A percentile compares a stretch with the other conserved stretches of the same genome.
These are phyloP conservation scores for Pseudomugil gertrudae DNA, from an alignment of 2,797 vertebrate genomes.

Conservation along the genomic window DNA sequence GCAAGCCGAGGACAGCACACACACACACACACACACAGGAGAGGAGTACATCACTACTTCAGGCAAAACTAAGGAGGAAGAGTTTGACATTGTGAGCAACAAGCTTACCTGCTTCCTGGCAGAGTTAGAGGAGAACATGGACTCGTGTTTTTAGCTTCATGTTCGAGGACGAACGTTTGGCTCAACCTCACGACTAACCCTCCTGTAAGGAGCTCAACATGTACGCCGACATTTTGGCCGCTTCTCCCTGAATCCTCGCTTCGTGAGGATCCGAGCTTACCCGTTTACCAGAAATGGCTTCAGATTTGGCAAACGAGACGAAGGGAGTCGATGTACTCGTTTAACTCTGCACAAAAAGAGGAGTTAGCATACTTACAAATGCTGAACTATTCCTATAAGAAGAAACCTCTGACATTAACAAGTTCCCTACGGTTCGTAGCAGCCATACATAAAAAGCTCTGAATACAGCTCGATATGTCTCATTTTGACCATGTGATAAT, in stretches of 20 bases:
- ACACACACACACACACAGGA: slow-evolving; percentile 4
- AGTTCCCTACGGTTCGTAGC: slow-evolving; percentile 51
- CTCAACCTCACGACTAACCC: no score
- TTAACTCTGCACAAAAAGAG: not conserved
- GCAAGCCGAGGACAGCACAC: slow-evolving; percentile 33
- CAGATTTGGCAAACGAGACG: not conserved
- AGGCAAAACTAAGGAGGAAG: slow-evolving; percentile 17
- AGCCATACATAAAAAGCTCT: slow-evolving; percentile 62
- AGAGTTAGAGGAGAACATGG: slow-evolving; percentile 5
- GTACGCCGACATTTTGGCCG: not conserved
- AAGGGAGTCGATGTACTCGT: not conserved
- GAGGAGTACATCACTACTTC: slow-evolving; percentile 10
- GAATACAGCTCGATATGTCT: slow-evolving; percentile 67
- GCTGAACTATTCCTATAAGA: slow-evolving; percentile 29
- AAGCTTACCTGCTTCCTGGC: not conserved
- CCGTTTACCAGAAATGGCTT: not conserved
- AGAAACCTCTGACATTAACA: slow-evolving; percentile 28
- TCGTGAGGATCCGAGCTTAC: not conserved
- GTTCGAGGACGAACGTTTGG: not conserved
- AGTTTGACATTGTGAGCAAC: slow-evolving; percentile 19
- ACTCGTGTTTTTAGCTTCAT: not conserved
- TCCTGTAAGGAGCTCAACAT: not conserved
- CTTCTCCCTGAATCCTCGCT: not conserved
- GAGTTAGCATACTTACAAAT: slow-evolving; percentile 10
- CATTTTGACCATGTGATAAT: slow-evolving; percentile 30